Evolutionary conservation across 1,140 invertebrate genomes (phyloP).

Genomic region (Armadillidium nasatum): DNA sequence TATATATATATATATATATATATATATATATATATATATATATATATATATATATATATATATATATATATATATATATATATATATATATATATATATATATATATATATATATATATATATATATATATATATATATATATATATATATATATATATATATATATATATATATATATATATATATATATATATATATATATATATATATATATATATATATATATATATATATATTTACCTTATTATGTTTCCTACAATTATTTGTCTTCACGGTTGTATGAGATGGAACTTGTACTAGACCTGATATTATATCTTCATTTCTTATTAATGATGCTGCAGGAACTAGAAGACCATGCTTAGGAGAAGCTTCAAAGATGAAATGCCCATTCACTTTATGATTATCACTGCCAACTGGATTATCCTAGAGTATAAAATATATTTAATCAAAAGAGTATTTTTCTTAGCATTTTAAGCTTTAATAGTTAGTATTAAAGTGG

Average conservation of each 20-base stretch:
- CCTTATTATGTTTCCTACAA: background rate
- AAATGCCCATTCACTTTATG: background rate
- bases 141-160: no score
- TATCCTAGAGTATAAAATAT: background rate
- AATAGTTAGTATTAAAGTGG: no score
- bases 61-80: no score
- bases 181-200: no score
- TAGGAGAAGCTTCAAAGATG: background rate
- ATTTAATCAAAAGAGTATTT: background rate
- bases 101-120: no score
- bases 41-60: no score
- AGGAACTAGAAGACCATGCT: background rate
- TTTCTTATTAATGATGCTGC: background rate
- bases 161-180: no score
- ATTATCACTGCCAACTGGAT: background rate
- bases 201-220: no score
- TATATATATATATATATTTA: background rate
- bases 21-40: no score
- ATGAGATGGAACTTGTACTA: background rate
- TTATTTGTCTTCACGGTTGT: background rate
- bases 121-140: no score
- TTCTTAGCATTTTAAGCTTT: background rate
- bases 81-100: no score
- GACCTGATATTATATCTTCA: background rate
- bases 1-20: no score